Evolutionary conservation across 2,888 invertebrate species (phyloP), one percentile per base, ranked within the genome.

Genomic region (Tetropium fuscum): DNA sequence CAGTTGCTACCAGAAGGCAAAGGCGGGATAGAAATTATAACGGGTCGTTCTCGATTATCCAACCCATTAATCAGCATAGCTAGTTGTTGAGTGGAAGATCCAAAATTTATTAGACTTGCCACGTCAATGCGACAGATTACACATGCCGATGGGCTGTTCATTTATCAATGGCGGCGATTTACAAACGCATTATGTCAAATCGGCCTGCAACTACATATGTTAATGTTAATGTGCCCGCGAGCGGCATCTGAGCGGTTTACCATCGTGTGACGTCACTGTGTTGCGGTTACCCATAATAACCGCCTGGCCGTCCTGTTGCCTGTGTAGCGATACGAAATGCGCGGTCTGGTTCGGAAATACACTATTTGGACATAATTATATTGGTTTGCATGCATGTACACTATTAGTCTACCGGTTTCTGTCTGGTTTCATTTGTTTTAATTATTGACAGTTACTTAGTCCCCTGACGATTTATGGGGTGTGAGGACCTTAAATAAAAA

Each of bases 161-260:
- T 70, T 68, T 57, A 69, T 69, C 66, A 69, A 68, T 59, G 64
- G 34, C 56, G 60, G 51, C 56, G 53, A 58, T n/a, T 72, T 70
- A 68, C 67, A 63, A 68, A 70, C 70, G 72, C 73, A 72, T 74
- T 72, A 75, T 66, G 72, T 74, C 73, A 70, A 74, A 75, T 71
- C 63, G 73, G 69, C 36, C 63, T 61, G 66, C 64, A 72, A 75
- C 72, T 75, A 73, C 75, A 76, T 76, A 74, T 74, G 76, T 77
- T 75, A 75, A 75, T 77, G 75, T 75, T 75, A 74, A 77, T 75
- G 68, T 58, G 60, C 64, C 76, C 75, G 64, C 76, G 74, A 71
- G 66, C 74, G 74, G 73, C 74, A 67, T 67, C 65, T 62, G 60
- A 62, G 74, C 74, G 77, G 75, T 70, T 59, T 63, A 74, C 75